A percentile compares a stretch with the other conserved stretches of the same genome.
Evolutionary conservation across 2,113 vertebrate genomes (phyloP).

Genomic region (Mormyrus lacerda): DNA sequence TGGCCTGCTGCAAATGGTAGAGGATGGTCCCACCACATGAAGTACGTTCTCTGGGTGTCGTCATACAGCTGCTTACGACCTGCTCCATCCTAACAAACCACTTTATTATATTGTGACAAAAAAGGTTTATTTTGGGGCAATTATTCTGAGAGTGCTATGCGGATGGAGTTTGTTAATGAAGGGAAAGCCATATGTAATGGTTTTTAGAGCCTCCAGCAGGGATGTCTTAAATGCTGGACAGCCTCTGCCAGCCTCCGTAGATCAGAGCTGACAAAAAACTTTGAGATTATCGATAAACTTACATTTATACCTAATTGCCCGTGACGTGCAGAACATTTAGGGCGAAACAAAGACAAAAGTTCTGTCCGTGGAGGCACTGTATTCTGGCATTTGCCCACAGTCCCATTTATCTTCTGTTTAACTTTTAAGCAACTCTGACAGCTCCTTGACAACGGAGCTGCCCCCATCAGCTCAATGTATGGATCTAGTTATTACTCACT

Average conservation of each 20-base stretch:
- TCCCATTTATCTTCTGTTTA: conserved; percentile 1
- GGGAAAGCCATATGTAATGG: neutral
- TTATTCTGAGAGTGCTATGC: neutral
- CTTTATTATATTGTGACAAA: neutral
- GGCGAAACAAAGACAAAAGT: conserved; percentile 16
- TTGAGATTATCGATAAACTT: conserved; percentile 11
- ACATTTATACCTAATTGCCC: neutral
- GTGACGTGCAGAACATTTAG: conserved; percentile 13
- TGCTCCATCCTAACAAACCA: neutral
- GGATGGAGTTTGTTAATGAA: neutral
- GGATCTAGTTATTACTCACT: neutral
- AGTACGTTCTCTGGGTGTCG: neutral
- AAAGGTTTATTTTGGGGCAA: neutral
- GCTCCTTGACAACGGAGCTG: neutral
- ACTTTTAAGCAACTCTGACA: conserved; percentile 11
- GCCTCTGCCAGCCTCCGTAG: neutral
- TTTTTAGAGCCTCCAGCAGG: neutral
- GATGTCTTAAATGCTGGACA: neutral
- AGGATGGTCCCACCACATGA: neutral
- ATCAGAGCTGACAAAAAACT: conserved; percentile 1
- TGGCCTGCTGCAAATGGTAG: neutral
- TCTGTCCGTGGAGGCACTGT: neutral
- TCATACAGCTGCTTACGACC: neutral
- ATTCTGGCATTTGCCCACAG: neutral
- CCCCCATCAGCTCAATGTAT: neutral